Evolutionary conservation across 2,113 vertebrate species (phyloP), one percentile per base, ranked within the genome.

Genomic region (Todiramphus chloris): DNA sequence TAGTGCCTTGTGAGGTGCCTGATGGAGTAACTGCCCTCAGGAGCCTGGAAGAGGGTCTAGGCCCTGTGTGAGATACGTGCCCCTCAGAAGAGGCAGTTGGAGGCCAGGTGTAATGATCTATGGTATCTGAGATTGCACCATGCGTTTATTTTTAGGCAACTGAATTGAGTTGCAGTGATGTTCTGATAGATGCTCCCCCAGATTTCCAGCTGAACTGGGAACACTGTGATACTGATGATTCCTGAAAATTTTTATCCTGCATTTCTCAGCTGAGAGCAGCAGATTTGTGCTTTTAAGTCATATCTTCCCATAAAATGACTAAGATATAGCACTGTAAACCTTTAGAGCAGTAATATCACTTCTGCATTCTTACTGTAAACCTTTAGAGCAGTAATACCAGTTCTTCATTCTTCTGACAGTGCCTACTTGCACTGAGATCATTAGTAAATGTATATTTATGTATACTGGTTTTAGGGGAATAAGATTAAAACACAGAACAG

Each of bases 261-360:
- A 62, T 89, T 94, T 85, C 87, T 95, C 64, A 73, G 82, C 77
- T 92, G 89, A 97, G 83, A 97, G 68, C 74, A 82, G 58, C 87
- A 90, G 72, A 73, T 86, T 81, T 86, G 53, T 70, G 73, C 53
- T 90, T 96, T 77, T 81, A 91, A 85, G 77, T 84, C 62, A 21
- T 73, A 21, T 63, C 91, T 93, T 81, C 66, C 69, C 66, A 35
- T 59, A 74, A 94, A 83, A 86, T 93, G 30, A 92, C 58, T 80
- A 81, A 93, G 67, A 35, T 79, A 76, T 3, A 39, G 19, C 39
- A 30, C 43, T 80, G 30, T 33, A 76, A 56, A 50, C 67, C 75
- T 62, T 94, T 16, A 55, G 51, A 94, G 37, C 44, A 51, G 39
- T 70, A 79, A 44, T 28, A 94, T 24, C 31, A 60, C 44, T 92